These are phyloP conservation scores for Ashinkailepas kermadecensis DNA, from an alignment of 2,888 invertebrate species.

Conservation along the genomic window DNA sequence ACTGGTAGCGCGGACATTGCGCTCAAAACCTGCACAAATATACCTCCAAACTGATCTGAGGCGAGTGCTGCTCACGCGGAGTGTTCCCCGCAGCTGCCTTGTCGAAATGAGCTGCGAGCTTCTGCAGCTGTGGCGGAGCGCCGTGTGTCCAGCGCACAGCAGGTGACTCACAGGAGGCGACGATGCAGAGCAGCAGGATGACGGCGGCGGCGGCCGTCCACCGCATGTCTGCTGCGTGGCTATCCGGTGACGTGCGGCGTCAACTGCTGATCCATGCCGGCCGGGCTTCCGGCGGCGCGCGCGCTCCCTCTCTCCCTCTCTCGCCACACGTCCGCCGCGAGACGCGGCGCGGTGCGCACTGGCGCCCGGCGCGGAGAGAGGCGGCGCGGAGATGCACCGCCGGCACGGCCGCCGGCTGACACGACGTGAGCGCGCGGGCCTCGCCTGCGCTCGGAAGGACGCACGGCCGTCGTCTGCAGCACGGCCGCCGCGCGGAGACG, in stretches of 20 bases:
- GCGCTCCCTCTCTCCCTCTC: neutral
- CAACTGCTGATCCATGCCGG: neutral
- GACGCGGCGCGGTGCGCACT: neutral
- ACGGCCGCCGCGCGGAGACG: neutral
- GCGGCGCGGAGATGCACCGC: neutral
- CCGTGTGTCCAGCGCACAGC: neutral
- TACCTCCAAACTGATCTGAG: too few relatives aligned
- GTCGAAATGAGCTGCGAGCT: too few relatives aligned
- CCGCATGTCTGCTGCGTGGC: neutral
- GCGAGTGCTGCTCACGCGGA: too few relatives aligned
- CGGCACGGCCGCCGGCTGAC: neutral
- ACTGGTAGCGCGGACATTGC: too few relatives aligned
- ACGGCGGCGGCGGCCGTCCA: neutral
- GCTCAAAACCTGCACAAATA: too few relatives aligned
- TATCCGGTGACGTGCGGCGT: neutral
- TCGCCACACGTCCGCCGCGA: neutral
- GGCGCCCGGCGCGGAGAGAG: neutral
- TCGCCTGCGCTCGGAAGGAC: neutral
- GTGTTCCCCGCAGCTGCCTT: too few relatives aligned
- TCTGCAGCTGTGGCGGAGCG: too few relatives aligned
- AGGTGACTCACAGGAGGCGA: neutral
- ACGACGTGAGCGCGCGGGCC: neutral
- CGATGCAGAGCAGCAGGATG: neutral
- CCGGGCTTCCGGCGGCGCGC: neutral
- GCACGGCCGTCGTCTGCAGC: neutral